phyloP scores from a whole-genome alignment of 2,888 invertebrate genomes.

The Parnassius apollo region DNA sequence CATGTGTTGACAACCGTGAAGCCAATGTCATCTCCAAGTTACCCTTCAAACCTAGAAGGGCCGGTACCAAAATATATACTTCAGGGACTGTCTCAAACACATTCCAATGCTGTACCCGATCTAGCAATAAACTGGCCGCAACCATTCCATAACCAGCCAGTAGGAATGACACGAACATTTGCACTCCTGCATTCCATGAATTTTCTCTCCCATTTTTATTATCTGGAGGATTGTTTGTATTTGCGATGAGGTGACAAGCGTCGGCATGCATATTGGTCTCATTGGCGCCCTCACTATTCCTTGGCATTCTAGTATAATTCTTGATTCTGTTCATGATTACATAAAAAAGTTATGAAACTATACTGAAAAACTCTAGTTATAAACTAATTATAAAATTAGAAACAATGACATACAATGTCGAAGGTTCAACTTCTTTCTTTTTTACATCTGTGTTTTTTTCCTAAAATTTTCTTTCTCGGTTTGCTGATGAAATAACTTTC shows the following conservation, averaged over 20 bases:
- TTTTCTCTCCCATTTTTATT: slow-evolving; percentile 63
- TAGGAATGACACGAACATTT: slow-evolving; percentile 92
- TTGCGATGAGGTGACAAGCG: slow-evolving; percentile 54
- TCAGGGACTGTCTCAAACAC: slow-evolving; percentile 91
- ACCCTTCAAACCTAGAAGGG: slow-evolving; percentile 94
- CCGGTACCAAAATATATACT: slow-evolving; percentile 94
- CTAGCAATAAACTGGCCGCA: slow-evolving; percentile 91
- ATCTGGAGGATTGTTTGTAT: slow-evolving; percentile 67
- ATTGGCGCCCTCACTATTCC: slow-evolving; percentile 44
- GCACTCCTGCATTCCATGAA: slow-evolving; percentile 86
- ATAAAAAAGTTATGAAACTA: slow-evolving; percentile 15
- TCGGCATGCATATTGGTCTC: slow-evolving; percentile 49
- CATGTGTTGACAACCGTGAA: slow-evolving; percentile 94
- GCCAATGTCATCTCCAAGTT: slow-evolving; percentile 97
- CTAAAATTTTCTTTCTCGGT: background rate
- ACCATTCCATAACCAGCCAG: slow-evolving; percentile 96
- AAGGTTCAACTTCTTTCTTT: background rate
- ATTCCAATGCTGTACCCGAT: slow-evolving; percentile 93
- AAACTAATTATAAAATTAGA: slow-evolving; percentile 7
- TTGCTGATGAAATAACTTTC: background rate
- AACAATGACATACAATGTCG: slow-evolving; percentile 23
- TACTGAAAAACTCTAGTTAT: slow-evolving; percentile 8
- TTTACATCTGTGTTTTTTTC: background rate
- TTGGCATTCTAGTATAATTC: slow-evolving; percentile 60
- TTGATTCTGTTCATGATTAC: slow-evolving; percentile 74